Evolutionary conservation across 92 coral and sea anemone species (phyloP).

Genomic region (Micromussa lordhowensis): DNA sequence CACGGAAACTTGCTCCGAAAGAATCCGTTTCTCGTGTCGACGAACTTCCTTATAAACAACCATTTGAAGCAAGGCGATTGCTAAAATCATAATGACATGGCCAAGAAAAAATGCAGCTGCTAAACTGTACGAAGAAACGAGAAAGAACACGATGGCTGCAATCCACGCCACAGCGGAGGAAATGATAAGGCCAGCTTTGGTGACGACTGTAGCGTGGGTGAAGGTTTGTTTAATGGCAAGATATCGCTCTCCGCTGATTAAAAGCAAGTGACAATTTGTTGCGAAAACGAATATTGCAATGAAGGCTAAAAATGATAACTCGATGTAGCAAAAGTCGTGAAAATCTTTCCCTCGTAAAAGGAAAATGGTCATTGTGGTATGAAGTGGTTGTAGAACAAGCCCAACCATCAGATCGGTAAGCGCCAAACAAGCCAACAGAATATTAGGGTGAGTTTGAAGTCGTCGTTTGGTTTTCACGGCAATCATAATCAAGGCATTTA

Average conservation of each 20-base stretch:
- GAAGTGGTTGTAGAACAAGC: background rate
- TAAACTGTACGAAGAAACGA: background rate
- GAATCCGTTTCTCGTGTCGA: background rate
- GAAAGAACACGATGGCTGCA: background rate
- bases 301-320: background rate
- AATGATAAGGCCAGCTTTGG: background rate
- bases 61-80: background rate
- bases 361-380: background rate
- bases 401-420: background rate
- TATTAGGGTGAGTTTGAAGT: background rate
- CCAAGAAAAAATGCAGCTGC: background rate
- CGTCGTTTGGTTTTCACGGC: conserved; percentile 9
- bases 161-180: background rate
- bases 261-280: background rate
- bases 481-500: background rate
- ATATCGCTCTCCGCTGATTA: background rate
- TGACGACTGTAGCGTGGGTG: background rate
- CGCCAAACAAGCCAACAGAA: background rate
- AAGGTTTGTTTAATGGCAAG: conserved; percentile 12
- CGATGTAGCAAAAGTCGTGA: background rate
- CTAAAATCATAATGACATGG: background rate
- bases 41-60: background rate
- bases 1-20: background rate
- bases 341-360: background rate
- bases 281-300: background rate